phyloP scores from a whole-genome alignment of 1,140 invertebrate genomes.

The Pomacea maculata region DNA sequence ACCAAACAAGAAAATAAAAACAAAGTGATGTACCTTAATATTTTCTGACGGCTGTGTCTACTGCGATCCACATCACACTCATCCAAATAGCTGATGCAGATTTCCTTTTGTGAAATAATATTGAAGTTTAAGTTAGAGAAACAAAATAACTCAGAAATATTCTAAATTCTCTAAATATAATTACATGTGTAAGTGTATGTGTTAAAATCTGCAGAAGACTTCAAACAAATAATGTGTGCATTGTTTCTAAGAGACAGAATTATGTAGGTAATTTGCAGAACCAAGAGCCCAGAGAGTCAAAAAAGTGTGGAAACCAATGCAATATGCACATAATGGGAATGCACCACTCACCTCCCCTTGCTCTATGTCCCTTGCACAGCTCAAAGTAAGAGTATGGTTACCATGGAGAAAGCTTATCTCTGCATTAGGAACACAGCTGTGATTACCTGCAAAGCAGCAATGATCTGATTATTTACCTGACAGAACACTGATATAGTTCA shows the following conservation, averaged over 20 bases:
- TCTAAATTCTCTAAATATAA: too few species aligned
- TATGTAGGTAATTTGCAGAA: too few species aligned
- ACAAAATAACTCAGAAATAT: neutral
- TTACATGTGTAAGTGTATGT: too few species aligned
- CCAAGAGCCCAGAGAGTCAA: too few species aligned
- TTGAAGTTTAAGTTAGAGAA: neutral
- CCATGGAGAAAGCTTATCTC: slow-evolving; percentile 85
- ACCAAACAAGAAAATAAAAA: neutral
- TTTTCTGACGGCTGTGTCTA: slow-evolving; percentile 83
- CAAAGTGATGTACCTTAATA: slow-evolving; percentile 69
- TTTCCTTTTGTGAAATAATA: slow-evolving; percentile 71
- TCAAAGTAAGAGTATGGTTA: slow-evolving; percentile 81
- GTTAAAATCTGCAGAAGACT: too few species aligned
- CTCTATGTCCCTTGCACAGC: slow-evolving; percentile 79
- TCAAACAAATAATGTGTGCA: too few species aligned
- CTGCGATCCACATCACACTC: slow-evolving; percentile 83
- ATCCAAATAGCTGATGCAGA: slow-evolving; percentile 90
- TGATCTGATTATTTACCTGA: neutral
- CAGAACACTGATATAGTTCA: too few species aligned
- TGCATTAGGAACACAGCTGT: slow-evolving; percentile 92
- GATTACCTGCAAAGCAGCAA: slow-evolving; percentile 74
- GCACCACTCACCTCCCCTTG: slow-evolving; percentile 72
- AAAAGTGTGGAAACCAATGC: too few species aligned
- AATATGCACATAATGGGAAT: neutral
- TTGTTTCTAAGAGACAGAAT: too few species aligned